phyloP scores from a whole-genome alignment of 1,140 invertebrate species.

The Drosophila lacteicornis region DNA sequence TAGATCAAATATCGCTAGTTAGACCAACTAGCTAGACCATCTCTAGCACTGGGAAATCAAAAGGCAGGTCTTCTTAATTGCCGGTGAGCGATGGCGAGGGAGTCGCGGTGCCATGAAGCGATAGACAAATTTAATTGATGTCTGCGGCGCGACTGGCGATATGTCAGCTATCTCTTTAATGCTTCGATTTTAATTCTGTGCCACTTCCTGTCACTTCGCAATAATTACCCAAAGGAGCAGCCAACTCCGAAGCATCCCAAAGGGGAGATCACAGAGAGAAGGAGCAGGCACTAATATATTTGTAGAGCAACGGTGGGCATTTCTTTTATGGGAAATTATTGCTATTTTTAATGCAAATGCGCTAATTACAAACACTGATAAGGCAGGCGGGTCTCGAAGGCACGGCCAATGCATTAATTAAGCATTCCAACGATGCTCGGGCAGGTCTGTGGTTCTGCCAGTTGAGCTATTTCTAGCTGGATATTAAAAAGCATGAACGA shows the following conservation, averaged over 20 bases:
- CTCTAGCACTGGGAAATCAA: constrained; percentile 30
- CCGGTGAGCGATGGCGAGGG: constrained; percentile 23
- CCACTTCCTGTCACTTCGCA: constrained; percentile 69
- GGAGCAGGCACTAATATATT: constrained; percentile 29
- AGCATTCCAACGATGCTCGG: constrained; percentile 53
- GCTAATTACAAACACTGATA: constrained; percentile 84
- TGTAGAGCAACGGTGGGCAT: constrained; percentile 55
- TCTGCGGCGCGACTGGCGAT: constrained; percentile 45
- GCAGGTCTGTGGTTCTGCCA: constrained; percentile 10
- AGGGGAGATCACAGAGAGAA: neutral
- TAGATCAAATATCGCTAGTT: neutral
- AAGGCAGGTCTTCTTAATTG: constrained; percentile 55
- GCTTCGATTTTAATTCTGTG: constrained; percentile 73
- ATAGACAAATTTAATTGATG: constrained; percentile 58
- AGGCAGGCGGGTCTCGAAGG: constrained; percentile 41
- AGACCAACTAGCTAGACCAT: neutral
- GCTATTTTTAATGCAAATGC: constrained; percentile 84
- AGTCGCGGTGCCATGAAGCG: constrained; percentile 17
- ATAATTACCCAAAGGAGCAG: constrained; percentile 52
- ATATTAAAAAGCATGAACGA: no score
- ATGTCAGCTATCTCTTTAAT: constrained; percentile 76
- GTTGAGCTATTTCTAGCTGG: constrained; percentile 2
- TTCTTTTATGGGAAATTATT: constrained; percentile 82
- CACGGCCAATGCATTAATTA: constrained; percentile 61
- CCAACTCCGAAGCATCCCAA: constrained; percentile 1